A percentile compares a stretch with the other conserved stretches of the same genome.
Evolutionary conservation across 2,797 vertebrate species (phyloP).

Genomic region (Protosalanx chinensis): DNA sequence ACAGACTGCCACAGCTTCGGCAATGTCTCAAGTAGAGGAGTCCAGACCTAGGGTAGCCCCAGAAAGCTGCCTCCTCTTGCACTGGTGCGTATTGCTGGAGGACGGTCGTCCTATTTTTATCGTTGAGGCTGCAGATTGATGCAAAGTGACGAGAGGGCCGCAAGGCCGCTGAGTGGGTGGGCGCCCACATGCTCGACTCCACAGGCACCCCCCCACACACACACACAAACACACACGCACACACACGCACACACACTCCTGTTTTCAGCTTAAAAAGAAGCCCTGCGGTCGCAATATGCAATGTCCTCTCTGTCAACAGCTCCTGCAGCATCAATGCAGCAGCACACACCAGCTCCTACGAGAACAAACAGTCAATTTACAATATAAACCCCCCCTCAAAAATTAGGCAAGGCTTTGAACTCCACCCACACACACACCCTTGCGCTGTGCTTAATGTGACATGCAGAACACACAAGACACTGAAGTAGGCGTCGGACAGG

Average conservation of each 20-base stretch:
- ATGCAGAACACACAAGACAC: not conserved
- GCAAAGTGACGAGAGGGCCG: constrained; percentile 76
- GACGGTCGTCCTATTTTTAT: constrained; percentile 77
- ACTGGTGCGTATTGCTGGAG: constrained; percentile 65
- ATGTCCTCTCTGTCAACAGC: constrained; percentile 74
- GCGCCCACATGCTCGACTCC: constrained; percentile 72
- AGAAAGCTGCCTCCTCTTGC: constrained; percentile 61
- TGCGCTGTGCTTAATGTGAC: not conserved
- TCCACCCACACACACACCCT: not conserved
- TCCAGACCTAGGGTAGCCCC: constrained; percentile 61
- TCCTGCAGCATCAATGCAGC: constrained; percentile 72
- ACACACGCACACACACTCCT: constrained; percentile 54
- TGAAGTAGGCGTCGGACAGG: not conserved
- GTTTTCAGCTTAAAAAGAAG: constrained; percentile 67
- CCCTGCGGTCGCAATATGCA: constrained; percentile 67
- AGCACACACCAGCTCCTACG: constrained; percentile 65
- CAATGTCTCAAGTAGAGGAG: constrained; percentile 57
- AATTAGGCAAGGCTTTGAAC: not conserved
- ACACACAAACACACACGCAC: constrained; percentile 21
- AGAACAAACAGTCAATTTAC: constrained; percentile 48
- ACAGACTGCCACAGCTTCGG: constrained; percentile 37
- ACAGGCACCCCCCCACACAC: constrained; percentile 57
- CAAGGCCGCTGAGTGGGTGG: constrained; percentile 70
- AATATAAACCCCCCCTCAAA: constrained; percentile 28
- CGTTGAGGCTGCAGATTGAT: constrained; percentile 74